phyloP scores from a whole-genome alignment of 2,888 invertebrate species.

The Drosophila borealis region DNA sequence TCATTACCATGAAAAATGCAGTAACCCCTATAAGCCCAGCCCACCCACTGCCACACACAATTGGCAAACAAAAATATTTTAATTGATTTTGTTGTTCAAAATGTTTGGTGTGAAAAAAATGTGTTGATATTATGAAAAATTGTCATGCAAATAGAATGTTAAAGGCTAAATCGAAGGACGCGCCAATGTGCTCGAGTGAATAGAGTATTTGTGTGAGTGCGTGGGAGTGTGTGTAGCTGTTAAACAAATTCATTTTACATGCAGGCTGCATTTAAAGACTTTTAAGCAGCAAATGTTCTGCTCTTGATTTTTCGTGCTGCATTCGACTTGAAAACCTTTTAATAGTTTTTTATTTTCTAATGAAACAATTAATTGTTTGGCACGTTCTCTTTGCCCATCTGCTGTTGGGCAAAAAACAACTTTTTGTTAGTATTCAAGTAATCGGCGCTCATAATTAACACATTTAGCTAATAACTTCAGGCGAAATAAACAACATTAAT shows the following conservation, averaged over 20 bases:
- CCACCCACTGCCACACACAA: slow-evolving; percentile 11
- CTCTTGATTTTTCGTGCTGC: neutral
- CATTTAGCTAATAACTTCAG: slow-evolving; percentile 79
- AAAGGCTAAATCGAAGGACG: slow-evolving; percentile 47
- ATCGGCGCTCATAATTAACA: slow-evolving; percentile 79
- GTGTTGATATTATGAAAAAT: slow-evolving; percentile 39
- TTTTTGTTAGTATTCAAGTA: slow-evolving; percentile 39
- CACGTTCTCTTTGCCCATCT: neutral
- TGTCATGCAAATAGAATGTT: slow-evolving; percentile 32
- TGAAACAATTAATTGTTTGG: neutral
- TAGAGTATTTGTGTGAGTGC: neutral
- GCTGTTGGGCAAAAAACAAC: neutral
- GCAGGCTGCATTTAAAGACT: slow-evolving; percentile 5
- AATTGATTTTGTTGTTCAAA: slow-evolving; percentile 68
- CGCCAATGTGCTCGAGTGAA: slow-evolving; percentile 1
- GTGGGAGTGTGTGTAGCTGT: slow-evolving; percentile 5
- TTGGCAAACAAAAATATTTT: slow-evolving; percentile 68
- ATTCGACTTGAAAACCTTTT: neutral
- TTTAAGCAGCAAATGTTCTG: neutral
- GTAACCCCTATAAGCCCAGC: neutral
- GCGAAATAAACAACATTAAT: slow-evolving; percentile 81
- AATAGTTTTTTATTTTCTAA: slow-evolving; percentile 2
- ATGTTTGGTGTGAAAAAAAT: slow-evolving; percentile 63
- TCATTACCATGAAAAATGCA: slow-evolving; percentile 66
- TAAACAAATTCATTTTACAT: slow-evolving; percentile 11